phyloP scores from a whole-genome alignment of 2,113 vertebrate genomes.

The Haemorhous mexicanus region DNA sequence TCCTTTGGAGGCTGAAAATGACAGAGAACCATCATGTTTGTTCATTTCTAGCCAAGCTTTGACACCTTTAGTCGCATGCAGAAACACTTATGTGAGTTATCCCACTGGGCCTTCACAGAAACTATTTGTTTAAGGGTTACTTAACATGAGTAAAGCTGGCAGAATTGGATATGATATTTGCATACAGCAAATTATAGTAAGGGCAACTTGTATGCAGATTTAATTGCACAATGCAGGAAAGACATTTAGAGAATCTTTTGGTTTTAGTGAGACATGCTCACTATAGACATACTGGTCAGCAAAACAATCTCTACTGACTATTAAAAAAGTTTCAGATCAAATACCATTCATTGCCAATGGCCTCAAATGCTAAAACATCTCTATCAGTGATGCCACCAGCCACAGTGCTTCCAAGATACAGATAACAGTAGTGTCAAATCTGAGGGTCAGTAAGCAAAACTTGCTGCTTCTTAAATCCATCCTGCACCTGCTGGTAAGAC shows the following conservation, averaged over 20 bases:
- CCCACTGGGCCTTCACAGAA: constrained; percentile 3
- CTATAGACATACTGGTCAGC: background rate
- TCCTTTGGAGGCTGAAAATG: background rate
- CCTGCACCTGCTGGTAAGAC: background rate
- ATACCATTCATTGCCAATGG: background rate
- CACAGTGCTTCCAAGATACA: background rate
- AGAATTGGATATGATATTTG: constrained; percentile 33
- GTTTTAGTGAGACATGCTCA: background rate
- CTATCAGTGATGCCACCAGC: background rate
- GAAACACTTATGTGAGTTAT: background rate
- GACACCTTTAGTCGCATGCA: background rate
- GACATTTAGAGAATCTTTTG: background rate
- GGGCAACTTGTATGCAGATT: constrained; percentile 13
- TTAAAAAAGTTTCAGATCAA: constrained; percentile 15
- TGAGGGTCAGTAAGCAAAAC: background rate
- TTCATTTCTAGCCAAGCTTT: background rate
- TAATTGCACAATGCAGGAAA: background rate
- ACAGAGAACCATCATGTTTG: background rate
- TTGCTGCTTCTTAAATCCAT: background rate
- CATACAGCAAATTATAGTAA: constrained; percentile 22
- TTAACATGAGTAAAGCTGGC: constrained; percentile 37
- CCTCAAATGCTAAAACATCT: constrained; percentile 5
- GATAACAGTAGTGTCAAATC: background rate
- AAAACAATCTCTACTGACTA: background rate
- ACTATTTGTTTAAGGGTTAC: constrained; percentile 27